Conservation (phyloP, 2,797 vertebrate species). For the Enteromius afrohamiltoni region DNA sequence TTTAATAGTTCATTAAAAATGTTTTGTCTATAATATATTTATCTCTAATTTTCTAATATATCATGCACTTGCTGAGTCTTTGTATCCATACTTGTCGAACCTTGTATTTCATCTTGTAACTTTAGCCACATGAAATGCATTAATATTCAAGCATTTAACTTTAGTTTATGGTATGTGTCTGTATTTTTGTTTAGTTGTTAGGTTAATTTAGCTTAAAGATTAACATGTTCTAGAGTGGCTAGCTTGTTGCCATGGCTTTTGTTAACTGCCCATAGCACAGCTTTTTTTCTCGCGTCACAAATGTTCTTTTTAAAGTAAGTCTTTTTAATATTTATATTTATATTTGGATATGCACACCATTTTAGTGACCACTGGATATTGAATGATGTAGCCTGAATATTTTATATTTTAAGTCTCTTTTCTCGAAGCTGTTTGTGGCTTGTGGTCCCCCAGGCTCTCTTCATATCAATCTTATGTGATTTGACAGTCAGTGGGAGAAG, state of each 20-base stretch:
- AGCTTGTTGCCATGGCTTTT: neutral
- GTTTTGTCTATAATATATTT: neutral
- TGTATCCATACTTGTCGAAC: neutral
- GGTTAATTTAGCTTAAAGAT: neutral
- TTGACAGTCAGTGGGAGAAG: slow-evolving; percentile 33
- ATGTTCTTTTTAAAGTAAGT: neutral
- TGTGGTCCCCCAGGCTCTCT: slow-evolving; percentile 22
- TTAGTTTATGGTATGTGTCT: neutral
- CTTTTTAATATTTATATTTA: neutral
- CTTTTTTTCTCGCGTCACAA: neutral
- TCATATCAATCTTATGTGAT: slow-evolving; percentile 36
- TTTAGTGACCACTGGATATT: neutral
- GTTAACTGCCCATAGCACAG: neutral
- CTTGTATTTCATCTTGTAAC: neutral
- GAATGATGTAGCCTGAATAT: neutral
- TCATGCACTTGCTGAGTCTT: neutral
- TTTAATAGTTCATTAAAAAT: neutral
- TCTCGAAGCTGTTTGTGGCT: slow-evolving; percentile 23
- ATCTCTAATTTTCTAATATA: neutral
- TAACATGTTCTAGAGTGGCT: neutral
- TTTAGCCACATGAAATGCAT: neutral
- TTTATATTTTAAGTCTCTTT: neutral
- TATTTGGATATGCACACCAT: neutral
- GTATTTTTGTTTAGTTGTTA: neutral
- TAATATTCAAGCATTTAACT: neutral